Conservation (phyloP, 1,140 invertebrate genomes). For the Tribolium castaneum region DNA sequence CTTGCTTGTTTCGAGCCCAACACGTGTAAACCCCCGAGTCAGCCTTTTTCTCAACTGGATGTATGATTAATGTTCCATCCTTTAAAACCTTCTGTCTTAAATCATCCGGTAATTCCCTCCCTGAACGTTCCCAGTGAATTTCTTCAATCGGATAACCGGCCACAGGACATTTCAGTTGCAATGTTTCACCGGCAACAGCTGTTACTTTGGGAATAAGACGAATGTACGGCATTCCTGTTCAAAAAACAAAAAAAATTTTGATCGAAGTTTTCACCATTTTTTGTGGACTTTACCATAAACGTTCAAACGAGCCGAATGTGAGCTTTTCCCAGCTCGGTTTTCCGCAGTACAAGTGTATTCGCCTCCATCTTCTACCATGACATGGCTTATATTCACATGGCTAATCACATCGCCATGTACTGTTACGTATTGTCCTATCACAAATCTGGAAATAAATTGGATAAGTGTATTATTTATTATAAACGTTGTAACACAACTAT, state of each 20-base stretch:
- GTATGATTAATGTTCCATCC: conserved; percentile 79
- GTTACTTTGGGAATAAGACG: conserved; percentile 85
- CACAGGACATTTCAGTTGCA: conserved; percentile 86
- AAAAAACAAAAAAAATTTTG: too few species aligned
- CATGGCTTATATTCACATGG: conserved; percentile 87
- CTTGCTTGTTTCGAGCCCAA: conserved; percentile 79
- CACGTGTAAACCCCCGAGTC: conserved; percentile 85
- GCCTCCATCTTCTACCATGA: conserved; percentile 87
- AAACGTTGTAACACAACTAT: too few species aligned
- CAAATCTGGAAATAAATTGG: conserved; percentile 72
- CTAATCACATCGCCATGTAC: conserved; percentile 86
- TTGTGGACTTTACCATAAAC: too few species aligned
- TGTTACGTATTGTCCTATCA: conserved; percentile 85
- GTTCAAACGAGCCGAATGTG: conserved; percentile 83
- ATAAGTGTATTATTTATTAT: neutral
- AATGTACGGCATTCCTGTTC: conserved; percentile 83
- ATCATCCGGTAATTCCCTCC: conserved; percentile 82
- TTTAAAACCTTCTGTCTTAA: conserved; percentile 80
- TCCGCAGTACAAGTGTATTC: conserved; percentile 85
- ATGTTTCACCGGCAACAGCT: conserved; percentile 82
- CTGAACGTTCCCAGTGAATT: conserved; percentile 83
- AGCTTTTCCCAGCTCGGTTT: conserved; percentile 81
- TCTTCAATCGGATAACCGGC: conserved; percentile 87
- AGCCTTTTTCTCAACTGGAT: conserved; percentile 77
- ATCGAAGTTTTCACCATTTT: too few species aligned